A percentile compares a stretch with the other conserved stretches of the same genome.
Evolutionary conservation across 1,140 invertebrate genomes (phyloP).

Genomic region (Microplitis mediator): DNA sequence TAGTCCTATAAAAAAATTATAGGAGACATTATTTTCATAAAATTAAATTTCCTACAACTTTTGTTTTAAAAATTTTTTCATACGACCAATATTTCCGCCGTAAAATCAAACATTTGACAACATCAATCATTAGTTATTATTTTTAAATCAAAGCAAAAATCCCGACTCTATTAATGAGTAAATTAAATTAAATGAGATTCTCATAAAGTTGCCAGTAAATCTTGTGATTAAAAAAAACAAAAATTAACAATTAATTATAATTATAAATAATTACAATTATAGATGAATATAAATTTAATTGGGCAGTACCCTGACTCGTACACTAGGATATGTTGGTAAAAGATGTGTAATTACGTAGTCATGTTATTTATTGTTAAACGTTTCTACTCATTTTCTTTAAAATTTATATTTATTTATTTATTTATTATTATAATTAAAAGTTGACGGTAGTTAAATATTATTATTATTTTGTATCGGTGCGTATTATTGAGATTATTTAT

Average conservation of each 20-base stretch:
- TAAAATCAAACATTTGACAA: too few species aligned
- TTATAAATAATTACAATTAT: slow-evolving; percentile 26
- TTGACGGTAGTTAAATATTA: slow-evolving; percentile 34
- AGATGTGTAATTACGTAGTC: slow-evolving; percentile 53
- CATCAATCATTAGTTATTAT: too few species aligned
- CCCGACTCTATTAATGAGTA: too few species aligned
- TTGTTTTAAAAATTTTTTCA: too few species aligned
- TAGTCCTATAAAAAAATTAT: too few species aligned
- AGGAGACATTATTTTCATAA: too few species aligned
- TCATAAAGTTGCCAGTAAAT: not conserved
- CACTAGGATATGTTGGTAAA: slow-evolving; percentile 61
- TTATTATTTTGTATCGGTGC: slow-evolving; percentile 39
- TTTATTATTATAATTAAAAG: slow-evolving; percentile 40
- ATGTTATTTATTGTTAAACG: slow-evolving; percentile 51
- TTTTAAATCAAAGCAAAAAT: too few species aligned
- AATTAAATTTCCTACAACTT: too few species aligned
- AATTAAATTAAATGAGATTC: not conserved
- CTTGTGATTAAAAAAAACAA: not conserved
- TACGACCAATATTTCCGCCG: too few species aligned
- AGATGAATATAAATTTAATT: slow-evolving; percentile 10
- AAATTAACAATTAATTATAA: not conserved
- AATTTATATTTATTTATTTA: slow-evolving; percentile 32
- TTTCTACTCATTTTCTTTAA: slow-evolving; percentile 43
- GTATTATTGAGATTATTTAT: slow-evolving; percentile 51
- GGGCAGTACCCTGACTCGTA: slow-evolving; percentile 48